A percentile compares a stretch with the other conserved stretches of the same genome.
phyloP scores from a whole-genome alignment of 2,888 invertebrate genomes.

The Drosophila neonasuta region DNA sequence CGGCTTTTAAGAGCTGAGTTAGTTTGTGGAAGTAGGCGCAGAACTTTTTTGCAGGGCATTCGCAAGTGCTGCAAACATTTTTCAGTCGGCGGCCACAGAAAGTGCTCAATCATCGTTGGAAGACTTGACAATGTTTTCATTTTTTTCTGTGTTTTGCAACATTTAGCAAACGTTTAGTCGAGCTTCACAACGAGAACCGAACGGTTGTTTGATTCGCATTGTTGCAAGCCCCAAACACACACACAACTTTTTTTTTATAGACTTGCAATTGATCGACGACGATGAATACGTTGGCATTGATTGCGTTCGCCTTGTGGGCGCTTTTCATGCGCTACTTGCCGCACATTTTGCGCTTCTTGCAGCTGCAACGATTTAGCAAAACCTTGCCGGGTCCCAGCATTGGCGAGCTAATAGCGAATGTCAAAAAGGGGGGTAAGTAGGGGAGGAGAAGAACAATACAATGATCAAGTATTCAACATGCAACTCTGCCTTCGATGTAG shows the following conservation, averaged over 20 bases:
- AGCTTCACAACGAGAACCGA: slow-evolving; percentile 13
- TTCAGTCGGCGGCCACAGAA: neutral
- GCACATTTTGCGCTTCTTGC: slow-evolving; percentile 69
- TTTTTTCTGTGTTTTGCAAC: too few species aligned
- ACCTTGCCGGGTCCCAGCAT: slow-evolving; percentile 78
- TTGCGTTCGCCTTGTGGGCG: slow-evolving; percentile 71
- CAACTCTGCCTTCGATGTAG: slow-evolving; percentile 40
- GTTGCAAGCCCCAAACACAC: neutral
- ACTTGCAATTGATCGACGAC: neutral
- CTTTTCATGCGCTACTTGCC: slow-evolving; percentile 71
- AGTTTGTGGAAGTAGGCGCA: neutral
- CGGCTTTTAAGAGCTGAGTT: neutral
- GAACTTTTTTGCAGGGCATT: neutral
- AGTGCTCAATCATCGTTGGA: slow-evolving; percentile 4
- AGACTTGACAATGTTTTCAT: neutral
- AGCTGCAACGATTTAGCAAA: slow-evolving; percentile 66
- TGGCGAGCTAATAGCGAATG: slow-evolving; percentile 74
- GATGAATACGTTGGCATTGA: slow-evolving; percentile 68
- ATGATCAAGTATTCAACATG: too few species aligned
- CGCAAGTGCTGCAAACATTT: neutral
- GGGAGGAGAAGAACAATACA: too few species aligned
- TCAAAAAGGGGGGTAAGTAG: slow-evolving; percentile 77
- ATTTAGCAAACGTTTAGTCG: slow-evolving; percentile 27
- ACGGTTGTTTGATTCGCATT: slow-evolving; percentile 26
- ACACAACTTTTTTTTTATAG: neutral